Evolutionary conservation across 2,888 invertebrate genomes (phyloP), one percentile per base, ranked within the genome.

Genomic region (Lithosia quadra): DNA sequence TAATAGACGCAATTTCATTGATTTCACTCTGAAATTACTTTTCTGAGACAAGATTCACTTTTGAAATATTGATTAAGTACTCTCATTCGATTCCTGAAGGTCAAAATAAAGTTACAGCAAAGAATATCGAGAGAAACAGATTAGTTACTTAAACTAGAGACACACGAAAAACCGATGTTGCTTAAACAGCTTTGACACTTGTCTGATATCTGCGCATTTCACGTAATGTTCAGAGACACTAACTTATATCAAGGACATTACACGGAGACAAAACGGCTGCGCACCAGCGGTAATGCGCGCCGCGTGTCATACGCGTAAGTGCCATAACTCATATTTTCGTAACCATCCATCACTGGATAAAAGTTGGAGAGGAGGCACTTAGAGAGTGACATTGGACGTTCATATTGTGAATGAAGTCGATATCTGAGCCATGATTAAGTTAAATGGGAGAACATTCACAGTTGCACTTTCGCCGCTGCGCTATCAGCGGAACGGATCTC

Each of bases 391-490:
- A 18, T 15, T 10, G 1, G 22, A 61, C 15, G 28, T 24, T 18
- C 21, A 3, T n/a, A 43, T 53, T 34, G 18, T 34, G 28, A 63
- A 36, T 21, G 22, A 55, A 34, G 55, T n/a, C 15, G 28, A 43
- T 58, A n/a, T 24, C 43, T 28, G 59, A 22, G 21, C 2, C 10
- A 22, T 22, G 49, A 36, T 13, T 53, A 15, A 55, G 21, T 28
- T 65, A 59, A 43, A 9, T 13, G 33, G 34, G 4, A 36, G n/a
- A 18, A n/a, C 43, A 28, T 22, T 28, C 21, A 57, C 36, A 18
- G 34, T 21, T 39, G 43, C 56, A 67, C 67, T 67, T 67, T 67
- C 62, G 39, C 67, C 28, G 15, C 13, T 9, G 9, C 13, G 55
- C n/a, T 34, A 63, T 58, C 49, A 18, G n/a, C 36, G 39, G 21